Conservation (phyloP, 1,140 invertebrate species). For the Acyrthosiphon pisum region DNA sequence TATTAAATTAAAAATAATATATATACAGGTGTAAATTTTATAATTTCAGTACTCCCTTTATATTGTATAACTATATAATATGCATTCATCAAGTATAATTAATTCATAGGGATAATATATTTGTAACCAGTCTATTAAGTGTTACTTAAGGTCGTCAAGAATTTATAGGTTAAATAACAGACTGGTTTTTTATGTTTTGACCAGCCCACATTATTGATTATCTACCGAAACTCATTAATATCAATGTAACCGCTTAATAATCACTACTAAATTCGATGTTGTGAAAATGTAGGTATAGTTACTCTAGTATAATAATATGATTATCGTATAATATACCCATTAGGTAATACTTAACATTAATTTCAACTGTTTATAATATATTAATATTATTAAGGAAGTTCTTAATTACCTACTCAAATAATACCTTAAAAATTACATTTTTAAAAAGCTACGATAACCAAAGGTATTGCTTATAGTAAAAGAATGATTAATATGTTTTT, state of each 20-base stretch:
- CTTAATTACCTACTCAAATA: neutral
- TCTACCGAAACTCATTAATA: conserved; percentile 11
- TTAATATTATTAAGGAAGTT: neutral
- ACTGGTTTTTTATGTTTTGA: conserved; percentile 47
- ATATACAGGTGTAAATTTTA: neutral
- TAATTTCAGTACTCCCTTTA: neutral
- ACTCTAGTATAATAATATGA: neutral
- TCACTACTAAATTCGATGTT: neutral
- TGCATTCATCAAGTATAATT: neutral
- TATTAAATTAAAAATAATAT: neutral
- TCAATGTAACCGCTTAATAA: conserved; percentile 36
- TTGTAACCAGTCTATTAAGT: neutral
- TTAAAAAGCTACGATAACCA: neutral
- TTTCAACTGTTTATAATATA: neutral
- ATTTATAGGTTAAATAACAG: conserved; percentile 23
- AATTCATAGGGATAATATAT: neutral
- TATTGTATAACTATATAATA: neutral
- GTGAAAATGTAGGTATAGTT: neutral
- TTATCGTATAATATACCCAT: neutral
- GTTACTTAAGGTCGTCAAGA: conserved; percentile 31
- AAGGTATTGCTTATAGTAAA: too few relatives aligned
- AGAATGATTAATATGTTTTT: neutral
- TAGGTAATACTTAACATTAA: neutral
- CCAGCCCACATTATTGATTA: conserved; percentile 37
- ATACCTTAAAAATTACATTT: neutral